Evolutionary conservation across 2,888 invertebrate genomes (phyloP), one percentile per base, ranked within the genome.

Genomic region (Congeria kusceri): DNA sequence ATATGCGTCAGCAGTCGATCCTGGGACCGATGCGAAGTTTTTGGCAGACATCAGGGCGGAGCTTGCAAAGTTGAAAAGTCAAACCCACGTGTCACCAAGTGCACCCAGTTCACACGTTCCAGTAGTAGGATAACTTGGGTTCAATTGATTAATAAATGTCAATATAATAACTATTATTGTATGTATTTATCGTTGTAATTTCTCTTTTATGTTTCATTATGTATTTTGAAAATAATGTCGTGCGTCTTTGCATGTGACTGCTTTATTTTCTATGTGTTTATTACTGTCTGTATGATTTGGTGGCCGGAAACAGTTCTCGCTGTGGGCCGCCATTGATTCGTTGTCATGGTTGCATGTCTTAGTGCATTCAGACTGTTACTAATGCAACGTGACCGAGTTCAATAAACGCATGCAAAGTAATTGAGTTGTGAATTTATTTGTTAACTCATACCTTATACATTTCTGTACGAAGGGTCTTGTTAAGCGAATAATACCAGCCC

Each of bases 1-100:
- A 53, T 83, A 83, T 56, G 67, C 83, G 32, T 67, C 47, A 32
- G 65, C 64, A 7, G 71, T 80, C 9, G 83, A 83, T 27, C 79
- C 83, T 3, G 25, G 62, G 1, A 39, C 46, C 0, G 80, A 80
- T 39, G 44, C 61, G 58, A 70, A 80, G 58, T 47, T 83, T 15
- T 27, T 56, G 11, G 63, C 70, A 18, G 83, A 83, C 53, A 79
- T 83, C 47, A 29, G 25, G 11, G 56, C 56, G 3, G 77, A 80
- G 65, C n/a, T 82, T 15, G 69, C 72, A 2, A 78, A 78, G 53
- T 29, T 82, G 7, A 71, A 71, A 49, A 18, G 27, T 25, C 4
- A 25, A 3, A 20, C 59, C 47, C 3, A 27, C 13, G 15, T 18
- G 5, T 46, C 11, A 46, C 5, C 20, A 15, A 18, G 18, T 44